phyloP scores from a whole-genome alignment of 2,888 invertebrate species.

The Agrilus mali region DNA sequence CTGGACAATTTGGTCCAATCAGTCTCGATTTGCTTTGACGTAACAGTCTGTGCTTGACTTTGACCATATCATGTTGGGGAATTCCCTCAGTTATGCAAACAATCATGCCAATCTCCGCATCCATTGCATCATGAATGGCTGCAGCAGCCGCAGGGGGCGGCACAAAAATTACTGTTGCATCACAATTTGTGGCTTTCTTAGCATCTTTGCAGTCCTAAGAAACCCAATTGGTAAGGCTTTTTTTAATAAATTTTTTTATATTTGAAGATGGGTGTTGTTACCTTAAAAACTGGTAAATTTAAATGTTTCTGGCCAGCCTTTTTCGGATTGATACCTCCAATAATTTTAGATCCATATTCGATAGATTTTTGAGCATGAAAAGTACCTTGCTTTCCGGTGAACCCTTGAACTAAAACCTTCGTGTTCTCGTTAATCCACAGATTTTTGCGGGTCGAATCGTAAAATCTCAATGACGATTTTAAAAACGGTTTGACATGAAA shows the following conservation, averaged over 20 bases:
- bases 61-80: constrained; percentile 73
- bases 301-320: constrained; percentile 75
- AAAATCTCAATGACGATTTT: constrained; percentile 1
- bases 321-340: constrained; percentile 67
- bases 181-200: constrained; percentile 49
- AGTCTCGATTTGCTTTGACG: constrained; percentile 58
- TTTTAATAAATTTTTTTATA: not conserved
- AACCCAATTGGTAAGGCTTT: no score
- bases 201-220: constrained; percentile 54
- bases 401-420: constrained; percentile 68
- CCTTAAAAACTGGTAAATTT: constrained; percentile 50
- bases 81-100: constrained; percentile 50
- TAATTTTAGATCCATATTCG: constrained; percentile 70
- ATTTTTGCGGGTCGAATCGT: constrained; percentile 16
- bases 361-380: constrained; percentile 59
- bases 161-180: constrained; percentile 66
- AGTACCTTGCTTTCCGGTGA: constrained; percentile 66
- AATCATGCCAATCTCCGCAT: constrained; percentile 52
- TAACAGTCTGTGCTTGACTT: constrained; percentile 50
- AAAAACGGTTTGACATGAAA: no score
- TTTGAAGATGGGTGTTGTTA: constrained; percentile 13
- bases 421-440: constrained; percentile 34
- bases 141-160: constrained; percentile 58
- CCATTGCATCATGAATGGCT: constrained; percentile 61
- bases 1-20: constrained; percentile 76